phyloP scores from a whole-genome alignment of 2,797 vertebrate genomes.

The Lacerta viridis region DNA sequence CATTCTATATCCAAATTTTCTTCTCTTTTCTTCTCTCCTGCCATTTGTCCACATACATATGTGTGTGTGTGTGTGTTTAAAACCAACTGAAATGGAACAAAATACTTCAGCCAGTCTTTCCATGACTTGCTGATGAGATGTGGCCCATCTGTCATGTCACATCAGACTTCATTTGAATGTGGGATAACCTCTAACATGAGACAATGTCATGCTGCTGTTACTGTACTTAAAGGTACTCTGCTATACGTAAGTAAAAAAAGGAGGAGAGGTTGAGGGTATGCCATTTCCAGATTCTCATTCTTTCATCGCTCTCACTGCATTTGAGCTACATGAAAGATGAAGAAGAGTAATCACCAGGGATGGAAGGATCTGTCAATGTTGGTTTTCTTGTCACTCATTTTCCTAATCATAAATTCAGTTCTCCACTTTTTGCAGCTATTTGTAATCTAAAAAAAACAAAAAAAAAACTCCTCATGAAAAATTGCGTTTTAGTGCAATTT shows the following conservation, averaged over 20 bases:
- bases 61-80: no score
- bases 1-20: no score
- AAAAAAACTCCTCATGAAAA: no score
- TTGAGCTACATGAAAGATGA: constrained; percentile 29
- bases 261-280: background rate
- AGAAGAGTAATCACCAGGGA: background rate
- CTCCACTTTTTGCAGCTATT: no score
- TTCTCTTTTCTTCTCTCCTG: no score
- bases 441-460: no score
- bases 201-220: background rate
- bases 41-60: no score
- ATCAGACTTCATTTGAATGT: constrained; percentile 21
- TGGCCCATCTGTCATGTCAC: constrained; percentile 34
- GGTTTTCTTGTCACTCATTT: no score
- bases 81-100: no score
- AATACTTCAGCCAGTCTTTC: constrained; percentile 18
- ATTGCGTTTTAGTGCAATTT: no score
- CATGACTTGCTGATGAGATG: constrained; percentile 40
- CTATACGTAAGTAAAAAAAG: constrained; percentile 40
- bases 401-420: no score
- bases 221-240: constrained; percentile 28
- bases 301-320: constrained; percentile 20
- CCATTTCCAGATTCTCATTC: background rate
- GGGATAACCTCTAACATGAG: constrained; percentile 26
- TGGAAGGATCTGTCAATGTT: no score